A percentile compares a stretch with the other conserved stretches of the same genome.
Evolutionary conservation across 2,888 invertebrate species (phyloP).

Genomic region (Acleris laterana): DNA sequence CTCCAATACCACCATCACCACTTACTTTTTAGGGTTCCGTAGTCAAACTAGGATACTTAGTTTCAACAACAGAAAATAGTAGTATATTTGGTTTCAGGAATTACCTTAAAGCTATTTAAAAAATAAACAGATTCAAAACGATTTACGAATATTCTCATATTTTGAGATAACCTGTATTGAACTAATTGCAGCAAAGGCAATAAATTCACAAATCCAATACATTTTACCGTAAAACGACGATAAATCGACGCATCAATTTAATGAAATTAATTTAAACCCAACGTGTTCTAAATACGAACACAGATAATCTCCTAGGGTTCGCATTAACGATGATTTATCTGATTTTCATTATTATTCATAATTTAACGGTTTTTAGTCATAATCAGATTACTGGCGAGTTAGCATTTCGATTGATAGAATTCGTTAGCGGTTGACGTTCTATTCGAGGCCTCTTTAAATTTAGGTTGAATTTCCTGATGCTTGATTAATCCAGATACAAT

Average conservation of each 20-base stretch:
- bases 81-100: no score
- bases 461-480: no score
- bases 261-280: conserved; percentile 23
- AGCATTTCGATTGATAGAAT: not conserved
- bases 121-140: no score
- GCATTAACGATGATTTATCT: conserved; percentile 14
- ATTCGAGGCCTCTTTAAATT: not conserved
- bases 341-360: conserved; percentile 12
- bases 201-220: conserved; percentile 15
- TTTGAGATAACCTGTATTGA: not conserved
- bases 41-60: no score
- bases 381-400: no score
- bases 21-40: no score
- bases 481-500: no score
- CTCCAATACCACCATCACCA: no score
- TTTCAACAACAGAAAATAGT: no score
- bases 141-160: no score
- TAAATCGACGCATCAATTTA: conserved; percentile 21
- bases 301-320: conserved; percentile 21
- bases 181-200: conserved; percentile 11
- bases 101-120: no score
- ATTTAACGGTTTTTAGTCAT: conserved; percentile 12
- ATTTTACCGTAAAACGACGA: conserved; percentile 9
- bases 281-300: conserved; percentile 27
- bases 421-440: not conserved